phyloP scores from a whole-genome alignment of 2,797 vertebrate genomes.

The Florisuga fusca region DNA sequence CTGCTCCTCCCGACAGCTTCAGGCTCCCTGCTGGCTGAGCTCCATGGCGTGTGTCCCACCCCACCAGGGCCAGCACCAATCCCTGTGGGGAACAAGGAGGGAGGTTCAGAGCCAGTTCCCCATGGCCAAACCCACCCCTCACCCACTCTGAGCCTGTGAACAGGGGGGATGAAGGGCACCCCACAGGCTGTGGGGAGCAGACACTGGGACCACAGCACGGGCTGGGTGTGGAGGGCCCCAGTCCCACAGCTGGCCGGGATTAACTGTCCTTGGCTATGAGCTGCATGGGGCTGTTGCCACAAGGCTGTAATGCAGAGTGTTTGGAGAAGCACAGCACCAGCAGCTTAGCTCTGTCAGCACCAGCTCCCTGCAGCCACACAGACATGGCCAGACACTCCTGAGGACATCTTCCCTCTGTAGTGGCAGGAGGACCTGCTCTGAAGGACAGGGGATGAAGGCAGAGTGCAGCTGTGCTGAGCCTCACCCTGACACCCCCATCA shows the following conservation, averaged over 20 bases:
- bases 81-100: neutral
- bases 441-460: neutral
- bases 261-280: neutral
- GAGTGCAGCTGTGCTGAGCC: no score
- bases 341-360: neutral
- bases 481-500: neutral
- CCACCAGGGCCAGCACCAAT: accelerated
- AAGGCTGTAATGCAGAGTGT: neutral
- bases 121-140: neutral
- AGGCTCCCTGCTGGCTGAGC: neutral
- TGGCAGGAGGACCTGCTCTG: accelerated
- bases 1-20: neutral
- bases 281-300: neutral
- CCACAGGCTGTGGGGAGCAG: no score
- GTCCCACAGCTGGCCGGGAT: neutral
- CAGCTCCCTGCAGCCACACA: accelerated
- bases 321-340: accelerated
- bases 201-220: accelerated
- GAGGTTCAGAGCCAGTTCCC: neutral
- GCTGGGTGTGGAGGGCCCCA: neutral
- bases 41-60: neutral
- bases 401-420: neutral
- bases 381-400: neutral
- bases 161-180: no score
- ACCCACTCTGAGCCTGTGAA: neutral